Percentiles rank a stretch among this genome's conserved stretches.
phyloP scores from a whole-genome alignment of 2,888 invertebrate genomes.

The Polymixis flavicincta region DNA sequence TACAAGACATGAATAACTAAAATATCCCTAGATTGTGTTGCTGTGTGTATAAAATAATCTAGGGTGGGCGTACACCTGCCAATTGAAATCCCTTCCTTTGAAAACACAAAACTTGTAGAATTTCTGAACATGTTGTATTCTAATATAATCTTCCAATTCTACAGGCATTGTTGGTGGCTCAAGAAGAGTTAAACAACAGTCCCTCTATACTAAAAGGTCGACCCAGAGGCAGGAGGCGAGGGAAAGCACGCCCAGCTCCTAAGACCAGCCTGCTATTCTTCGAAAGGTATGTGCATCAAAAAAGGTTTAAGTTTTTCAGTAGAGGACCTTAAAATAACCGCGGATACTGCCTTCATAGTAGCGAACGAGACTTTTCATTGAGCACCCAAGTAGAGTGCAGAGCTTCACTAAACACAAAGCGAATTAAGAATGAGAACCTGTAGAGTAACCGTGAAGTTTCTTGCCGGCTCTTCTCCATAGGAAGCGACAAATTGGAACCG shows the following conservation, averaged over 20 bases:
- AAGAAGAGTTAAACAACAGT: conserved; percentile 85
- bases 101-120: neutral
- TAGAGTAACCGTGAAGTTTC: no score
- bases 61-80: no score
- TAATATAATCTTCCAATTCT: neutral
- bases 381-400: neutral
- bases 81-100: no score
- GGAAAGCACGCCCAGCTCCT: conserved; percentile 84
- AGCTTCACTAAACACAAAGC: neutral
- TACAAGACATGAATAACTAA: no score
- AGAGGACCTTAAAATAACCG: neutral
- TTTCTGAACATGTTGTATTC: neutral
- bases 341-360: neutral
- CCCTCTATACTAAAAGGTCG: conserved; percentile 82
- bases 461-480: no score
- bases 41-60: no score
- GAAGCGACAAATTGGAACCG: no score
- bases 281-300: conserved; percentile 78
- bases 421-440: neutral
- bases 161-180: conserved; percentile 86
- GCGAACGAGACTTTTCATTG: neutral
- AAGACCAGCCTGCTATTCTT: conserved; percentile 84
- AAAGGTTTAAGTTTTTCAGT: no score
- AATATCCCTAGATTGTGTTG: no score
- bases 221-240: conserved; percentile 85